A percentile compares a stretch with the other conserved stretches of the same genome.
Conservation (phyloP, 2,113 vertebrate genomes). For the Oncorhynchus kisutch region DNA sequence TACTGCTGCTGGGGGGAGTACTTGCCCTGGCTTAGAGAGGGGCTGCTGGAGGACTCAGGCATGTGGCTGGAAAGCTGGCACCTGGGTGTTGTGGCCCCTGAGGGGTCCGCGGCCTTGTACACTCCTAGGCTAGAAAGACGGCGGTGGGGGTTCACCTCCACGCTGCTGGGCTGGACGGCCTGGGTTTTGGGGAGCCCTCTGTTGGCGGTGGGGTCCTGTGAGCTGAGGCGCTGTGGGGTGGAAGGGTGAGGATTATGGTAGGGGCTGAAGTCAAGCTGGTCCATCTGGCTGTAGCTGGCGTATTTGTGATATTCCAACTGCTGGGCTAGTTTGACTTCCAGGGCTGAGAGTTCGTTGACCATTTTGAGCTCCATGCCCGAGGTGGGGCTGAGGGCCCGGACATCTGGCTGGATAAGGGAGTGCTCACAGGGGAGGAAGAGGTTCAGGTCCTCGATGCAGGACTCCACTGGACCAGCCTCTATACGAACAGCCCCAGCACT, state of each 20-base stretch:
- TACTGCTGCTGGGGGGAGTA: conserved; percentile 21
- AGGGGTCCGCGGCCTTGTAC: conserved; percentile 27
- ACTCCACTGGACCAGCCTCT: conserved; percentile 72
- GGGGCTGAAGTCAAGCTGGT: conserved; percentile 39
- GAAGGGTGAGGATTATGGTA: not conserved
- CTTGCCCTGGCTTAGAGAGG: conserved; percentile 17
- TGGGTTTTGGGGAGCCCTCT: conserved; percentile 40
- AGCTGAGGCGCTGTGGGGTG: not conserved
- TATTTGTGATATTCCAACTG: conserved; percentile 83
- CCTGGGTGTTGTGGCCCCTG: not conserved
- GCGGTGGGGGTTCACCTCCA: conserved; percentile 20
- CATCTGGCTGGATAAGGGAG: conserved; percentile 47
- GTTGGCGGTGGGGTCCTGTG: conserved; percentile 43
- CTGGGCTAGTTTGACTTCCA: conserved; percentile 78
- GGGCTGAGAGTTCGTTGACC: not conserved
- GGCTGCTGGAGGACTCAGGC: conserved; percentile 39
- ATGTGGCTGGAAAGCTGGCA: conserved; percentile 1
- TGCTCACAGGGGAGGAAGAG: conserved; percentile 1
- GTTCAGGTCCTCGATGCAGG: conserved; percentile 71
- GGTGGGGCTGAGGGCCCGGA: not conserved
- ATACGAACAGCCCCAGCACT: conserved; percentile 18
- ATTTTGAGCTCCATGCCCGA: conserved; percentile 39
- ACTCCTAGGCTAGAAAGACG: not conserved
- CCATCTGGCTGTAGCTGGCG: conserved; percentile 71
- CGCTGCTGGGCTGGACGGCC: conserved; percentile 29